phyloP scores from a whole-genome alignment of 2,113 vertebrate species.

The Rhynchopsitta pachyrhyncha region DNA sequence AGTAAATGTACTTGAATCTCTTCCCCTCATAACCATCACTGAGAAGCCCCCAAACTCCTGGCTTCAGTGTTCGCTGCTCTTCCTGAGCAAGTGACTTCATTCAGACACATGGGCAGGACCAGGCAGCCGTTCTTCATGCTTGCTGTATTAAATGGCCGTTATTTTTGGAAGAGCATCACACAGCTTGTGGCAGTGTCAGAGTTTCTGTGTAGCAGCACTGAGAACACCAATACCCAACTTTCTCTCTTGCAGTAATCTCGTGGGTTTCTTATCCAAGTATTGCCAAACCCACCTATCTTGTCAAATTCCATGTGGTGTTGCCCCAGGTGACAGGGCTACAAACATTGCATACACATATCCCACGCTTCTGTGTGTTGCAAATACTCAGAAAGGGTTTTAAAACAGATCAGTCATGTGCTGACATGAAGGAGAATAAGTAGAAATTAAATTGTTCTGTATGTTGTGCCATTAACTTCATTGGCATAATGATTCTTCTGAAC shows the following conservation, averaged over 20 bases:
- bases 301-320: background rate
- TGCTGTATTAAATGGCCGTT: background rate
- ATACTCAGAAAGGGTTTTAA: background rate
- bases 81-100: background rate
- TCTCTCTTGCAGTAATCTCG: background rate
- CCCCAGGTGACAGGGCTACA: background rate
- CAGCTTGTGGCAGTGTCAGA: background rate
- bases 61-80: background rate
- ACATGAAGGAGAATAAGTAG: background rate
- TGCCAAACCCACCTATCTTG: background rate
- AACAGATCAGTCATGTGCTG: background rate
- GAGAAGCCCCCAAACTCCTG: background rate
- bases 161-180: background rate
- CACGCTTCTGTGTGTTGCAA: background rate
- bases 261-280: background rate
- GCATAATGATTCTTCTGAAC: background rate
- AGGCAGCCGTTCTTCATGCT: background rate
- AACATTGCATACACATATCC: background rate
- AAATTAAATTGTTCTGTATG: background rate
- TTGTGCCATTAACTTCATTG: background rate
- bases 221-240: background rate
- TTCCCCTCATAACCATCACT: rapidly evolving
- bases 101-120: background rate
- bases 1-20: background rate
- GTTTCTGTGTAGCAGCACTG: background rate